Evolutionary conservation across 2,888 invertebrate species (phyloP), one percentile per base, ranked within the genome.

Genomic region (Apamea sordens): DNA sequence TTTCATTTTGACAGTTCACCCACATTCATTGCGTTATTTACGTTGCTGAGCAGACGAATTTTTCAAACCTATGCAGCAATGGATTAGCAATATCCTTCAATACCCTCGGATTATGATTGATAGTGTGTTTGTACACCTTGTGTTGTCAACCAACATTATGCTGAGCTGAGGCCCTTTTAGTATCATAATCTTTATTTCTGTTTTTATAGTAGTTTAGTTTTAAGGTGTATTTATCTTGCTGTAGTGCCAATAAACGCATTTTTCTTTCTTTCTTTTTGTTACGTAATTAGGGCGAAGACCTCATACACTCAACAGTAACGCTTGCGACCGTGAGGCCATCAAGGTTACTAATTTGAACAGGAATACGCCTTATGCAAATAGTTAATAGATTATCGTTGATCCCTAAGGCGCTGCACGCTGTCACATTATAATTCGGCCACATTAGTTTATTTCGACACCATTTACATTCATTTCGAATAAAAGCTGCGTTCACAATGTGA

Each of bases 341-440:
- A 8, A 32, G 47, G 21, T 24, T 41, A 41, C 10, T 41, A 18
- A 76, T 56, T 41, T 21, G 21, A 24, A 18, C 32, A 69, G 63
- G 73, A 64, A 86, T 70, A 86, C 69, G 1, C 84, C 53, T 13
- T 74, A 86, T 53, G 72, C 13, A 28, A 84, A 84, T 75, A 75
- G 5, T 18, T 59, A 69, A 11, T 76, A 56, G 59, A 63, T 73
- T 75, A 47, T 53, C 44, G 59, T 24, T 3, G 32, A 7, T 75
- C 85, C 85, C 88, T 4, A 13, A 64, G 63, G 85, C 15, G 10
- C 18, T 64, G 68, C 77, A 88, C 15, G 10, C 18, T 64, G 68
- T 80, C 74, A 87, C 64, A 63, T 87, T 87, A 75, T 59, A 87
- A 85, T 87, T 85, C 36, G 56, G 36, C 1, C 44, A 80, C 47